Conservation (phyloP, 2,797 vertebrate species). For the Graptemys geographica region DNA sequence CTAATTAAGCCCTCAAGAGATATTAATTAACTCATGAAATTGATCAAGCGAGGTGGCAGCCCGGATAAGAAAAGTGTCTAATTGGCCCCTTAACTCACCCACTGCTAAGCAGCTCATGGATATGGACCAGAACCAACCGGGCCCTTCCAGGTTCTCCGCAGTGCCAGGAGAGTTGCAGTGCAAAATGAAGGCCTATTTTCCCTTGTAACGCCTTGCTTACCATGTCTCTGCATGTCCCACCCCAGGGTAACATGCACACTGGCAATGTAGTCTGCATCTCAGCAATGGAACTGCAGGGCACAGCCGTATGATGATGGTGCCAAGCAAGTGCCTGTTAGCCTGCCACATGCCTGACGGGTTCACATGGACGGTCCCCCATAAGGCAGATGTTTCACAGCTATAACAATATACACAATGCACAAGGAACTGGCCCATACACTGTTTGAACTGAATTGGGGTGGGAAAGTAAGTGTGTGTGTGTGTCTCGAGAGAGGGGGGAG, state of each 20-base stretch:
- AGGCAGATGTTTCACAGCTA: not conserved
- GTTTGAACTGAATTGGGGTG: not conserved
- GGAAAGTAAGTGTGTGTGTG: not conserved
- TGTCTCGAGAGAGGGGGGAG: not conserved
- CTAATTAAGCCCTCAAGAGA: constrained; percentile 50
- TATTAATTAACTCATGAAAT: constrained; percentile 47
- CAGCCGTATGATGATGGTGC: not conserved
- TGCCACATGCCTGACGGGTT: no score
- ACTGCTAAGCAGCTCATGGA: not conserved
- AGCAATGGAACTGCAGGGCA: not conserved
- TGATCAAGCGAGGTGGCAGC: constrained; percentile 50
- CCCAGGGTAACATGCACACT: not conserved
- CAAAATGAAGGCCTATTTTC: not conserved
- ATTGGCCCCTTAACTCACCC: not conserved
- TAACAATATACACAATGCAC: not conserved
- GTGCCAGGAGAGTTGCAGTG: not conserved
- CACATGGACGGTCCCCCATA: not conserved
- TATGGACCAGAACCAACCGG: not conserved
- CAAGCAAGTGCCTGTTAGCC: not conserved
- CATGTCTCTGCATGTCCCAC: not conserved
- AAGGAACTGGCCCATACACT: not conserved
- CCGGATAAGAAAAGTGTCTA: not conserved
- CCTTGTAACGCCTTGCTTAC: not conserved
- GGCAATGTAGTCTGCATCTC: not conserved
- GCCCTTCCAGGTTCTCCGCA: not conserved